Conservation (phyloP, 2,113 vertebrate species). For the Hypanus sabinus region DNA sequence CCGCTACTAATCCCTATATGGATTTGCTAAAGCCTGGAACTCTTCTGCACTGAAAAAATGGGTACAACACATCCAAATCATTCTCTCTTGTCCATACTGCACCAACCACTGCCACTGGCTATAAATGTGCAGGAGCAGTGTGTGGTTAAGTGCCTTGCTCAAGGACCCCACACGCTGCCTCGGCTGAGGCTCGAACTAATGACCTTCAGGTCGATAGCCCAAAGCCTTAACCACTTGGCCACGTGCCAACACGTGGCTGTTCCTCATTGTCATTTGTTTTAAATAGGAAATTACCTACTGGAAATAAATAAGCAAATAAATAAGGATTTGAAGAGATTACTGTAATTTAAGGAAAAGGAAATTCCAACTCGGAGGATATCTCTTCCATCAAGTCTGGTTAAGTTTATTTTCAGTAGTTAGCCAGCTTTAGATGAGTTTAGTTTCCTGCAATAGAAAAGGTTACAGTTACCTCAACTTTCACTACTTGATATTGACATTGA, state of each 20-base stretch:
- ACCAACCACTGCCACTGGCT: too few species aligned
- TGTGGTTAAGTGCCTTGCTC: too few species aligned
- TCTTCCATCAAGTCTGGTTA: background rate
- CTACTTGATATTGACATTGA: too few species aligned
- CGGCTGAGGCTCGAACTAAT: too few species aligned
- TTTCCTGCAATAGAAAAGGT: constrained; percentile 2
- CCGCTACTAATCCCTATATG: background rate
- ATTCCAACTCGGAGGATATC: background rate
- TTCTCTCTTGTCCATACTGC: too few species aligned
- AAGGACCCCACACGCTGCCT: too few species aligned
- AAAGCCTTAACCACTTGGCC: too few species aligned
- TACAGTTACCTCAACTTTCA: background rate
- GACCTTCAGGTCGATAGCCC: too few species aligned
- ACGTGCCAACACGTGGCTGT: too few species aligned
- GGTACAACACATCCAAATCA: background rate
- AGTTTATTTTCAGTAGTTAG: constrained; percentile 17
- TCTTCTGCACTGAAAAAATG: background rate
- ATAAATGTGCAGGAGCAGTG: too few species aligned
- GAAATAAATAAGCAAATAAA: background rate
- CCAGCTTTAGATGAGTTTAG: background rate
- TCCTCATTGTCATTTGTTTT: background rate
- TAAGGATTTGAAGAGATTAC: background rate
- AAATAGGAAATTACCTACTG: background rate
- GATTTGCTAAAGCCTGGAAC: background rate
- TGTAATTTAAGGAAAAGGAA: background rate